Base-by-base conservation (phyloP, 2,797 vertebrate species). In the Coilia nasus region DNA sequence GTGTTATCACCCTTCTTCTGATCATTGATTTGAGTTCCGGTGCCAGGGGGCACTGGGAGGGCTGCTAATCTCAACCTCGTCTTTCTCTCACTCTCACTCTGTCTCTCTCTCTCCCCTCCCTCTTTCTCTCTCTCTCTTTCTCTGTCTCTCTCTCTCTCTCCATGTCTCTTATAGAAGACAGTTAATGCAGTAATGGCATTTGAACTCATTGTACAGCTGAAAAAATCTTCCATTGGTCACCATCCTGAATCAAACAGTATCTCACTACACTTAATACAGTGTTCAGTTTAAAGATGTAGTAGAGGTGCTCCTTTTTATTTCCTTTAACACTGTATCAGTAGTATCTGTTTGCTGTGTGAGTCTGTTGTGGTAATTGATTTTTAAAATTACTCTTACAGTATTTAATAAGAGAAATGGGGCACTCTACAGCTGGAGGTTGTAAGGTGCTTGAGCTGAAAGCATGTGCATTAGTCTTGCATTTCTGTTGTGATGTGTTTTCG, bases 141-240 rank as follows among this genome's bases (percentile, higher is more conserved):
- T 67, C 62, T 64, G 23, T 64, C 3, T 67, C 6, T 67, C 23
- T 28, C 67, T 75, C 31, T 75, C 31, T 19, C 67, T 41, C 15
- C 14, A 75, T 17, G 14, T 75, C 28, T 75, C 31, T 41, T 14
- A 15, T 19, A 35, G 17, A 31, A 75, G 28, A 35, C 67, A 59
- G 84, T 50, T 84, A 59, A 78, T 23, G 7, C 28, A 50, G 28
- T 84, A 83, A 88, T 81, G 81, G 83, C 56, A 59, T 81, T 84
- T 84, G 85, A 46, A 87, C 10, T 23, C 35, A 64, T n/a, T 84
- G 83, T 84, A 83, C 17, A 85, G 84, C 54, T 44, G 67, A 83
- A 80, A 82, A 88, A 87, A 56, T 86, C 67, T 75, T 35, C 25
- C 67, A 1, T 35, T 75, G 19, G 31, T 75, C 67, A 19, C 35